Base-by-base conservation (phyloP, 2,888 invertebrate species). In the Cheilosia pagana region DNA sequence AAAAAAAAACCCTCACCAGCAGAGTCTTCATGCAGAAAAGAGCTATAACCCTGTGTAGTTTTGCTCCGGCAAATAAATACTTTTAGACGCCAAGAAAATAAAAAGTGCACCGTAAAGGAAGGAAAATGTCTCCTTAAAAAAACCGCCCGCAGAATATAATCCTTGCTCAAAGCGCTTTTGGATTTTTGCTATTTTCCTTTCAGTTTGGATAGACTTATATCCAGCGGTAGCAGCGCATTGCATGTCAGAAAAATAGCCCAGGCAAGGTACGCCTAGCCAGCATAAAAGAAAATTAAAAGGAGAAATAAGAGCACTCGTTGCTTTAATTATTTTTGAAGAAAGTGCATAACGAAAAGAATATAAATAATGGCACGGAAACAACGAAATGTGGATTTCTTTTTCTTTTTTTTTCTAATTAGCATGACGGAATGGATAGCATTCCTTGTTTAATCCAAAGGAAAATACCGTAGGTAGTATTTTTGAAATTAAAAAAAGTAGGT, bases 321-420 rank as follows among this genome's bases (percentile, higher is more conserved):
- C 35, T 50, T 7, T 67, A 43, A 31, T 67, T 55, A 43, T 53
- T 53, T 43, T 45, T 55, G 43, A 68, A 55, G 21, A 14, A 23
- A 55, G 25, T 41, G 50, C 25, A 35, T 23, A 65, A 16, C 25
- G 35, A 52, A 31, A 43, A 28, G 67, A 67, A 53, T 41, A 14
- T 41, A 53, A 43, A 67, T 67, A 67, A 67, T 53, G 41, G 21
- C 7, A 67, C 39, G 16, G 28, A 41, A 43, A 25, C 59, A 43
- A 41, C 23, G 21, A 25, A 43, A 59, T 41, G 23, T 16, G 21
- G 4, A 41, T 59, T 59, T 28, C 8, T 43, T 59, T 59, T 23
- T 35, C 12, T 59, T 59, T 28, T 28, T 43, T 59, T 59, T 23
- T 35, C 12, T 59, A 59, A 59, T 59, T 59, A 41, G 7, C 25